Evolutionary conservation across 2,113 vertebrate species (phyloP), one percentile per base, ranked within the genome.

Genomic region (Gymnocephalus cernua): DNA sequence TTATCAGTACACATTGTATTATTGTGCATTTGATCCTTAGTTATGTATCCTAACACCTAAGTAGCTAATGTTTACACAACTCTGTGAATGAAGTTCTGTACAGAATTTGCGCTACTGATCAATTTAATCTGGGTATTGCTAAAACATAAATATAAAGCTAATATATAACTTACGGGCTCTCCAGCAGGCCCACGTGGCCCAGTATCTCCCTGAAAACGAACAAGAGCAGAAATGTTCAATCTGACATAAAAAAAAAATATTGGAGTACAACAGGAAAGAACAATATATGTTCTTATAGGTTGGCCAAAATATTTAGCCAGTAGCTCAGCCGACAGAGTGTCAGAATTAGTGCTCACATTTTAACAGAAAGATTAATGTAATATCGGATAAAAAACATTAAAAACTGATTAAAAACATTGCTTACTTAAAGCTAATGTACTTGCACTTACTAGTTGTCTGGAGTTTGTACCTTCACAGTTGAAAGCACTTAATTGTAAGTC

Each of bases 121-220:
- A n/a, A 10, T 21, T 13, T 18, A 48, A 35, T 35, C 4, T 74
- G 41, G 4, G 5, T 67, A 7, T 47, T 38, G 21, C 18, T 23
- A 11, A 54, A 69, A 27, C 15, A 15, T 16, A 18, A 25, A 59
- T 23, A 27, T 62, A 38, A 16, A 16, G 21, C 11, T 54, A 1
- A 14, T 63, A 48, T 83, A 16, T 80, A 47, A 96, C 97, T 97
- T 93, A 99, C 98, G 15, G 96, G 93, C 74, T 96, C 93, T 80
- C 98, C 97, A 85, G 93, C 84, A 63, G 94, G 90, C 83, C 98
- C 98, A 7, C 93, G 95, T 2, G 91, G 62, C 29, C 98, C 98
- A 70, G 95, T 91, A 68, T 98, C 97, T 74, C 98, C 98, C 98
- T 99, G 56, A 80, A 84, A 77, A 48, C 29, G 50, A 67, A 50